Base-by-base conservation (phyloP, 2,797 vertebrate genomes). In the Trachurus trachurus region DNA sequence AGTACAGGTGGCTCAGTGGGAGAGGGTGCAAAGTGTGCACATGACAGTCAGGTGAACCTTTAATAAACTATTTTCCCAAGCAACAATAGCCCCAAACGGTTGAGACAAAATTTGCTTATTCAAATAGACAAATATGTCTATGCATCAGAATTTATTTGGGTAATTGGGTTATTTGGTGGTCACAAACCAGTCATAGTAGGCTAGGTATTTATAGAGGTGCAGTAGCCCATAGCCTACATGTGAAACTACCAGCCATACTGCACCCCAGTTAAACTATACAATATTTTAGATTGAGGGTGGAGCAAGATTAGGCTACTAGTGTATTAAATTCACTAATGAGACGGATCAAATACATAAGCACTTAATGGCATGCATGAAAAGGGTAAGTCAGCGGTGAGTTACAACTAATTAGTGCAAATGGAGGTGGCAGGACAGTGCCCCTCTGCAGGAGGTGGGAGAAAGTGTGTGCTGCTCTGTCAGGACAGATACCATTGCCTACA, bases 321-420 rank as follows among this genome's bases (percentile, higher is more conserved):
- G 29, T 39, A 74, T 76, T 59, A 71, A 85, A 76, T 85, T 85
- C 13, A 60, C 52, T 79, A 83, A 87, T 60, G 74, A 71, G 78
- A 66, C 2, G 9, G 56, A 65, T 76, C 22, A 71, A 82, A 81
- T 58, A 75, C 64, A 77, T 49, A 52, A 74, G 70, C 37, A 68
- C 64, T 31, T 76, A 73, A 57, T 80, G 86, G 87, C 72, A 82
- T 9, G 40, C 60, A 60, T 70, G 63, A 39, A 77, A 74, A 74
- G 58, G 66, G 60, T 45, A 47, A 34, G 53, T 71, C 58, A 66
- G 64, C 34, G 63, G 42, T 79, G 62, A 74, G 67, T 78, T 83
- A 17, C 64, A 90, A 89, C 78, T 90, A 95, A 95, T 96, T 95
- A 95, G 89, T 69, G 80, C 88, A 93, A 95, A 95, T 95, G 94